A percentile compares a stretch with the other conserved stretches of the same genome.
Evolutionary conservation across 2,888 invertebrate species (phyloP).

Genomic region (Plusia festucae): DNA sequence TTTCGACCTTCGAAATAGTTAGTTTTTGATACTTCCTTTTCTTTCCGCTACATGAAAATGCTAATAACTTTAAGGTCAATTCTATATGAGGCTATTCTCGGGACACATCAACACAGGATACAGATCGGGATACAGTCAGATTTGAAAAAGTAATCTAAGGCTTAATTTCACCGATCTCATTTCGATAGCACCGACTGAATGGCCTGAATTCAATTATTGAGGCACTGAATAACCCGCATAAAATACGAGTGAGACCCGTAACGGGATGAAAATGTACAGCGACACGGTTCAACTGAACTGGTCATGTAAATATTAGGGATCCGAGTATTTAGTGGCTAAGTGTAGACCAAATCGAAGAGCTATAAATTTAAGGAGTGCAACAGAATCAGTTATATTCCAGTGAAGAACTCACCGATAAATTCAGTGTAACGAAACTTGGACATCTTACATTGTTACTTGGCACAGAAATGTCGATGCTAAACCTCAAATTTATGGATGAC

Average conservation of each 20-base stretch:
- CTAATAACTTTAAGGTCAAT: background rate
- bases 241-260: background rate
- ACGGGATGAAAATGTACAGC: background rate
- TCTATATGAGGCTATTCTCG: background rate
- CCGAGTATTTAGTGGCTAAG: conserved; percentile 13
- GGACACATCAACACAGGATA: background rate
- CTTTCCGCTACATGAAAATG: background rate
- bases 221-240: background rate
- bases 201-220: conserved; percentile 17
- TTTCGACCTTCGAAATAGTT: background rate
- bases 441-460: conserved; percentile 50
- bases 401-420: conserved; percentile 41
- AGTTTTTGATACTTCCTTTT: conserved; percentile 1
- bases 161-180: background rate
- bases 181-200: conserved; percentile 8
- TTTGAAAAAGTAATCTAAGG: background rate
- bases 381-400: conserved; percentile 31
- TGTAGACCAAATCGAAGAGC: conserved; percentile 18
- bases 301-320: conserved; percentile 15
- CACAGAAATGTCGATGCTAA: conserved; percentile 44
- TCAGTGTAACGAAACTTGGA: conserved; percentile 34
- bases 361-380: conserved; percentile 47
- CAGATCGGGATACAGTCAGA: too few relatives aligned
- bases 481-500: conserved; percentile 47
- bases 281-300: conserved; percentile 10